Conservation (phyloP, 2,113 vertebrate genomes). For the Felis catus region DNA sequence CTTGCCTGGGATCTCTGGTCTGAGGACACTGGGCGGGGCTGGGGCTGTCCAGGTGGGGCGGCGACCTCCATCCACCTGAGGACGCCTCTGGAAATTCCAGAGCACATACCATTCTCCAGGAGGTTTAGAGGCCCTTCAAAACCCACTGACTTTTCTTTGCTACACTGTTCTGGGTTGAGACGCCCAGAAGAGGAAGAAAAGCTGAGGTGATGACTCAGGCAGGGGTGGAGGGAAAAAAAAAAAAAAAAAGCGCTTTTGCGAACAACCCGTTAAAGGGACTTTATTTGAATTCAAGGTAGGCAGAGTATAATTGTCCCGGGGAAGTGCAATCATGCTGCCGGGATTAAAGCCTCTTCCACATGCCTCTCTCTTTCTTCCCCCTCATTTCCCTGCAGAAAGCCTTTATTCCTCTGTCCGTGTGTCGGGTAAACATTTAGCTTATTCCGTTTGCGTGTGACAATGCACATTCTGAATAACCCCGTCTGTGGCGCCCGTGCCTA, state of each 20-base stretch:
- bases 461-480: rapidly evolving
- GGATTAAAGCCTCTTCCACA: neutral
- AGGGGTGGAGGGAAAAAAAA: neutral
- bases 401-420: neutral
- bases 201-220: rapidly evolving
- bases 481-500: neutral
- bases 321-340: neutral
- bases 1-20: neutral
- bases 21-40: neutral
- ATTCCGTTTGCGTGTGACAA: neutral
- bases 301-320: neutral
- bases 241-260: neutral
- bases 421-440: neutral
- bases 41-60: neutral
- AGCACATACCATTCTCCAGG: neutral
- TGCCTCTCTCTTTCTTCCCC: neutral
- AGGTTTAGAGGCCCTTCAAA: neutral
- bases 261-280: neutral
- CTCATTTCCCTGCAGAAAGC: neutral
- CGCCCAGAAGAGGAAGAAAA: neutral
- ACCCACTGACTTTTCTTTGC: neutral
- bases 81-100: neutral
- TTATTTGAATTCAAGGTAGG: neutral
- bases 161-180: neutral
- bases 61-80: neutral